A percentile compares a stretch with the other conserved stretches of the same genome.
These are phyloP conservation scores for Macrotus californicus DNA, from an alignment of 2,113 vertebrate species.

Conservation along the genomic window DNA sequence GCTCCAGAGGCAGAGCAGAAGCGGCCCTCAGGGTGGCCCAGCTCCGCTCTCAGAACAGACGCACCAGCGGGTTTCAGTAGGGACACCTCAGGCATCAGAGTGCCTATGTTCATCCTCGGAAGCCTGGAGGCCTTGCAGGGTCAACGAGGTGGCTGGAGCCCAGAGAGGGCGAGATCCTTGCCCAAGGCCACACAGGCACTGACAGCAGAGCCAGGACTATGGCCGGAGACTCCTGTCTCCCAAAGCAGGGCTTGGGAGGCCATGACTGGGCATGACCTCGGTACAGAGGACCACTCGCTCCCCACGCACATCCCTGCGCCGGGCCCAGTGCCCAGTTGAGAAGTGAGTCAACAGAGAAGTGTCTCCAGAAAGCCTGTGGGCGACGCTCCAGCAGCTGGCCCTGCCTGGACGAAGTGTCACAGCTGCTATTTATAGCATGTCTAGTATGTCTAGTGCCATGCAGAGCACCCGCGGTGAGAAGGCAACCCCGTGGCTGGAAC, in stretches of 20 bases:
- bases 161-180: background rate
- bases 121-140: background rate
- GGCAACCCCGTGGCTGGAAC: background rate
- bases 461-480: background rate
- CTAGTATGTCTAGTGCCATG: background rate
- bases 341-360: background rate
- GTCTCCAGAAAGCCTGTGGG: background rate
- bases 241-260: background rate
- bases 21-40: background rate
- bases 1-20: background rate
- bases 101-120: background rate
- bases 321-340: background rate
- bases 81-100: accelerated
- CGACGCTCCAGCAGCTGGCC: background rate
- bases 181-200: background rate
- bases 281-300: background rate
- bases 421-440: background rate
- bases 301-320: background rate
- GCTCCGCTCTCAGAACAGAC: background rate
- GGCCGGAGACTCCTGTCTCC: background rate
- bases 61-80: background rate
- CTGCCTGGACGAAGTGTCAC: background rate
- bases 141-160: background rate
- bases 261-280: accelerated
- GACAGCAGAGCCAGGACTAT: background rate